Evolutionary conservation across 1,140 invertebrate species (phyloP).

Genomic region (Philopotamus ludificatus): DNA sequence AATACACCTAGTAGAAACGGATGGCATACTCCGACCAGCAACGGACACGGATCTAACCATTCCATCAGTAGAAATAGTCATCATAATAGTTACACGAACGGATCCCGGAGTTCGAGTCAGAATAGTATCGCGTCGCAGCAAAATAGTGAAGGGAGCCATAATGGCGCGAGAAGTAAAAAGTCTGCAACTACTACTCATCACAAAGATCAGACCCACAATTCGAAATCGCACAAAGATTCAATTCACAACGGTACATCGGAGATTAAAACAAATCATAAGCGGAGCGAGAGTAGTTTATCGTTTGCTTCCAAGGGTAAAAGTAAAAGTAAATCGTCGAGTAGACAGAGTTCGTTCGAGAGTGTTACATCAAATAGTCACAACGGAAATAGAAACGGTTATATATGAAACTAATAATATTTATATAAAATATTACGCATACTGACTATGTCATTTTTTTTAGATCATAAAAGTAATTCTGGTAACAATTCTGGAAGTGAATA

Average conservation of each 20-base stretch:
- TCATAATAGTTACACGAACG: conserved; percentile 28
- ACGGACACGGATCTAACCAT: conserved; percentile 26
- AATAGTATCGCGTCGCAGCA: conserved; percentile 33
- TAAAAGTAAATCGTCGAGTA: conserved; percentile 38
- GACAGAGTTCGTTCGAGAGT: conserved; percentile 39
- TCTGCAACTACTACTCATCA: conserved; percentile 1
- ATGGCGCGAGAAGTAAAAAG: conserved; percentile 31
- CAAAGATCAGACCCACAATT: conserved; percentile 20
- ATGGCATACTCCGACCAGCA: conserved; percentile 51
- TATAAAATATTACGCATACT: too few species aligned
- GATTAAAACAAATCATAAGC: conserved; percentile 19
- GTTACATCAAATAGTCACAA: conserved; percentile 33
- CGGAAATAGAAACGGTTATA: conserved; percentile 35
- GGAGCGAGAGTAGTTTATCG: conserved; percentile 34
- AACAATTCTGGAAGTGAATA: conserved; percentile 42
- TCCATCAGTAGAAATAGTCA: conserved; percentile 20
- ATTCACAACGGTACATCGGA: conserved; percentile 16
- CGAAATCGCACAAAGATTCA: conserved; percentile 13
- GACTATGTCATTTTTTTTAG: too few species aligned
- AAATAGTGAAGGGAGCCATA: conserved; percentile 25
- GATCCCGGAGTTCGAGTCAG: conserved; percentile 34
- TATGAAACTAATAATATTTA: conserved; percentile 5
- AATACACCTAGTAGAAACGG: conserved; percentile 53
- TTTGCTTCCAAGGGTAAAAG: conserved; percentile 33
- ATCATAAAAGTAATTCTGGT: conserved; percentile 39